Percentiles rank a stretch among this genome's conserved stretches.
Evolutionary conservation across 2,113 vertebrate species (phyloP).

Genomic region (Shinisaurus crocodilurus): DNA sequence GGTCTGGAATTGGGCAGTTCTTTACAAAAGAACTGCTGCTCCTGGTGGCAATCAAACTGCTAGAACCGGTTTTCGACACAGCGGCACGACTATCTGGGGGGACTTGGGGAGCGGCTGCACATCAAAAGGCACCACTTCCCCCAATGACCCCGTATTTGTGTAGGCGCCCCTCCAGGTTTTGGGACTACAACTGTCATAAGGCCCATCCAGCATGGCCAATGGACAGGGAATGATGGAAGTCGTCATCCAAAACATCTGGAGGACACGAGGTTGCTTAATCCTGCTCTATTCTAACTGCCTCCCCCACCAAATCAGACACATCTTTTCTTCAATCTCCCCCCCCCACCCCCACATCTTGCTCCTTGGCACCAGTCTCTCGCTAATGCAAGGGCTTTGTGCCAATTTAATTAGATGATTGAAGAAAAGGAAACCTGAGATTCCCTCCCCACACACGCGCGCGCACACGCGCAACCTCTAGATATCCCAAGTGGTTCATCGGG

Average conservation of each 20-base stretch:
- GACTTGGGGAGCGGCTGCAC: too few species aligned
- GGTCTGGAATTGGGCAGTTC: too few species aligned
- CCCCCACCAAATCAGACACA: too few species aligned
- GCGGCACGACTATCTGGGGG: too few species aligned
- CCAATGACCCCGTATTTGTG: neutral
- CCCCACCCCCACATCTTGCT: neutral
- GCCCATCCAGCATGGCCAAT: neutral
- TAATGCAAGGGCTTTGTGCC: neutral
- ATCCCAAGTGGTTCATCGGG: neutral
- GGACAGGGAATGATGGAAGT: neutral
- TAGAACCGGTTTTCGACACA: too few species aligned
- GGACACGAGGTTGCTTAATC: too few species aligned
- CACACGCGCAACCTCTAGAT: accelerated
- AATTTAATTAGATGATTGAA: slow-evolving; percentile 10
- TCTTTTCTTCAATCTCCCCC: neutral
- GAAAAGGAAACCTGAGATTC: neutral
- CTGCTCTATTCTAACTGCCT: neutral
- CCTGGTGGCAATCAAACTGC: too few species aligned
- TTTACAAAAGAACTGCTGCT: too few species aligned
- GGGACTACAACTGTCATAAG: neutral
- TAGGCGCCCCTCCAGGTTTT: neutral
- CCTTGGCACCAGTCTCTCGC: neutral
- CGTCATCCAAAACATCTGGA: too few species aligned
- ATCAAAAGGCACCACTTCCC: too few species aligned
- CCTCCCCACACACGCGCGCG: neutral